These are phyloP conservation scores for Cylindroiulus punctatus DNA, from an alignment of 2,888 invertebrate species.

Conservation along the genomic window DNA sequence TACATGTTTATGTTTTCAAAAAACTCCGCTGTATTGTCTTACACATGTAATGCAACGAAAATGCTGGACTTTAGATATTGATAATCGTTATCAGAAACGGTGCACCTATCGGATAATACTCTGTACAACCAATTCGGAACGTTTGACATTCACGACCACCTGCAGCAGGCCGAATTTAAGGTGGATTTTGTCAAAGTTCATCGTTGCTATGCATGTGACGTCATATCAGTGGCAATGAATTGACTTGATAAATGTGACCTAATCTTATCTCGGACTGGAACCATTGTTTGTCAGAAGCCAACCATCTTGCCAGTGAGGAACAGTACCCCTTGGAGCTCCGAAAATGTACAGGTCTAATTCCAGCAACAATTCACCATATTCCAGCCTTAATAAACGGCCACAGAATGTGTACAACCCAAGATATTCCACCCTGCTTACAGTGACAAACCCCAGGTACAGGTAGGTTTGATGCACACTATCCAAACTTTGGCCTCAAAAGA, in stretches of 20 bases:
- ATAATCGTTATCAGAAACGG: neutral
- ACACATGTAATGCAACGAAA: neutral
- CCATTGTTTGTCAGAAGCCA: neutral
- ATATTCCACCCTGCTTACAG: neutral
- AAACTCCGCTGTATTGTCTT: neutral
- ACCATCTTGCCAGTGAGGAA: neutral
- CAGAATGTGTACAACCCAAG: neutral
- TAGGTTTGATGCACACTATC: neutral
- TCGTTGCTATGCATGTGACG: neutral
- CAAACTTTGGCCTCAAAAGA: neutral
- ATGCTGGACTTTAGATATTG: neutral
- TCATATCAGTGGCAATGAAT: neutral
- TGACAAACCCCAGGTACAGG: neutral
- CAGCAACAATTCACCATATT: neutral
- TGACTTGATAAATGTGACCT: constrained; percentile 1
- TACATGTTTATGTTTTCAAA: neutral
- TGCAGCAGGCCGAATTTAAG: neutral
- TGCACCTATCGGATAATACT: neutral
- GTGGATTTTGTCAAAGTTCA: neutral
- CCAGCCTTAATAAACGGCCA: neutral
- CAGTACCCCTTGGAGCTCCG: neutral
- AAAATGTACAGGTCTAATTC: neutral
- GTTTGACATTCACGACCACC: neutral
- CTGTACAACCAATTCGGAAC: neutral
- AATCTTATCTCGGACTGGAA: neutral